Base-by-base conservation (phyloP, 2,888 invertebrate species). In the Syritta pipiens region DNA sequence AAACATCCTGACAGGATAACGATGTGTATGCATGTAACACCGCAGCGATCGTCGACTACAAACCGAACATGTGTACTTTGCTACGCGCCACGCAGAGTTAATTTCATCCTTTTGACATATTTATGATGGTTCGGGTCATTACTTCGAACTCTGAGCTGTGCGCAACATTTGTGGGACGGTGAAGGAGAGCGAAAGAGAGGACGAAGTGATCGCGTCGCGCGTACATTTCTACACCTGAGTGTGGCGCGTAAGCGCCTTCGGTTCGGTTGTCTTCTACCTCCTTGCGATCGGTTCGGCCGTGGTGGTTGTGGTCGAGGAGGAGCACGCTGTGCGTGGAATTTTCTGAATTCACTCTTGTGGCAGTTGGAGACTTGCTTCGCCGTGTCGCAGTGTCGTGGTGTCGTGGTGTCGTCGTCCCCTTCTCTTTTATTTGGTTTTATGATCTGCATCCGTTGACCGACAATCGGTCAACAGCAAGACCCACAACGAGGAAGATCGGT, bases 51-150 rank as follows among this genome's bases (percentile, higher is more conserved):
- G n/a, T n/a, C n/a, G 57, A 49, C 76, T 44, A 69, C 53, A 67
- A 55, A 60, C 65, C 53, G 79, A 74, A 74, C 79, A 79, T 79
- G 68, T 79, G 79, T 79, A 71, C 51, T 53, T 77, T 84, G 86
- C 84, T 86, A 86, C 83, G 87, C 85, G 84, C 87, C 79, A 74
- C 67, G 79, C 79, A 74, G 79, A 79, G 79, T 86, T 86, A 85
- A 87, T 88, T 86, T 86, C 84, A 84, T 85, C 81, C 85, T 85
- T 84, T 86, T 87, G 87, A 88, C 87, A 88, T 87, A 86, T 87
- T 87, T 87, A 87, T 88, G 87, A 87, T 87, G 85, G 85, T 86
- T 85, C 84, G 87, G 87, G 88, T 87, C 87, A 88, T 86, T 88
- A 79, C 74, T 79, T 79, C 68, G 74, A 79, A 79, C 79, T 79